phyloP scores from a whole-genome alignment of 2,797 vertebrate species.

The Anableps anableps region DNA sequence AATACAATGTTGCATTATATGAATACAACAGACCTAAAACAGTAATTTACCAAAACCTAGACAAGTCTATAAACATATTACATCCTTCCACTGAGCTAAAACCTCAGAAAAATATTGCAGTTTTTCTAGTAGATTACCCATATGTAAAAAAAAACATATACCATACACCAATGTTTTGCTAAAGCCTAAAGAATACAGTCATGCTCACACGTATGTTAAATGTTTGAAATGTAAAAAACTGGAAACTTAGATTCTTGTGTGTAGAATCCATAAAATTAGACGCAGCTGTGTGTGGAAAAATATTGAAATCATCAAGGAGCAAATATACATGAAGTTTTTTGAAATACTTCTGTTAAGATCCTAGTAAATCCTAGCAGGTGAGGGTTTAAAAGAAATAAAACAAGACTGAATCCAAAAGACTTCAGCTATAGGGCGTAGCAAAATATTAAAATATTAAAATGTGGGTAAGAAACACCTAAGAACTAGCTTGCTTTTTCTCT shows the following conservation, averaged over 20 bases:
- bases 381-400: constrained; percentile 29
- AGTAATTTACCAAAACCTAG: not conserved
- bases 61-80: not conserved
- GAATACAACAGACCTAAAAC: not conserved
- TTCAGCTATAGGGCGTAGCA: not conserved
- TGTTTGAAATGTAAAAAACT: not conserved
- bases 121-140: not conserved
- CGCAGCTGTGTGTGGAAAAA: not conserved
- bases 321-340: constrained; percentile 7
- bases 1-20: not conserved
- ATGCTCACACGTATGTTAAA: not conserved
- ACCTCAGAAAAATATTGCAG: not conserved
- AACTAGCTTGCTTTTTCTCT: constrained; percentile 13
- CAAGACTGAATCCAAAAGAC: constrained; percentile 36
- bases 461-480: constrained; percentile 29
- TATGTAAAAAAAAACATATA: not conserved
- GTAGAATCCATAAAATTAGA: not conserved
- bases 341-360: constrained; percentile 13
- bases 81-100: not conserved
- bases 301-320: constrained; percentile 3
- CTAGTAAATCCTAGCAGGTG: constrained; percentile 28
- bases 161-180: not conserved
- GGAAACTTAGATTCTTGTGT: not conserved
- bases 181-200: not conserved
- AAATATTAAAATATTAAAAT: not conserved